Conservation (phyloP, 2,888 invertebrate genomes). For the Aquatica leii region DNA sequence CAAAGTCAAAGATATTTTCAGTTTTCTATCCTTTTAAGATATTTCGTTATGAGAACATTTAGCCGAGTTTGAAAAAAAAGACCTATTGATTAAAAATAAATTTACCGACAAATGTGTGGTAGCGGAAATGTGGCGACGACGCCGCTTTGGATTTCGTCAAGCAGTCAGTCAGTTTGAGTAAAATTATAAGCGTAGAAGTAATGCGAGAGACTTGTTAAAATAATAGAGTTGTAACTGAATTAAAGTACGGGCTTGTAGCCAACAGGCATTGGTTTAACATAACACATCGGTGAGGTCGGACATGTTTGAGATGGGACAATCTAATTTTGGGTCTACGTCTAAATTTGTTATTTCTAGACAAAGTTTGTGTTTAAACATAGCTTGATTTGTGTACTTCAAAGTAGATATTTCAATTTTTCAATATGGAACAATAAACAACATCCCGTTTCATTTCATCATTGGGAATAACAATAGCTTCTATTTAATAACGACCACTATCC, state of each 20-base stretch:
- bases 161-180: conserved; percentile 22
- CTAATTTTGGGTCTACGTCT: conserved; percentile 29
- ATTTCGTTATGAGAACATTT: too few relatives aligned
- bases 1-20: neutral
- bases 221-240: conserved; percentile 56
- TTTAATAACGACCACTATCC: conserved; percentile 37
- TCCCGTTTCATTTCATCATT: conserved; percentile 4
- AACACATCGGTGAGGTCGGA: conserved; percentile 32
- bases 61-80: too few relatives aligned
- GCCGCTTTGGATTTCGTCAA: conserved; percentile 20
- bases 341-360: conserved; percentile 27
- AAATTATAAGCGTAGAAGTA: conserved; percentile 36
- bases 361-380: neutral
- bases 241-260: conserved; percentile 50
- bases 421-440: conserved; percentile 2
- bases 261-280: conserved; percentile 39
- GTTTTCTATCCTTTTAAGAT: neutral
- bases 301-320: conserved; percentile 35
- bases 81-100: too few relatives aligned
- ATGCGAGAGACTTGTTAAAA: conserved; percentile 43
- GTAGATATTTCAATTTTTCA: conserved; percentile 10
- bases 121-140: neutral
- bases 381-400: neutral
- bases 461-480: conserved; percentile 14
- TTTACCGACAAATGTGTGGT: too few relatives aligned